A percentile compares a stretch with the other conserved stretches of the same genome.
Evolutionary conservation across 2,888 invertebrate genomes (phyloP).

Genomic region (Nephrotoma appendiculata): DNA sequence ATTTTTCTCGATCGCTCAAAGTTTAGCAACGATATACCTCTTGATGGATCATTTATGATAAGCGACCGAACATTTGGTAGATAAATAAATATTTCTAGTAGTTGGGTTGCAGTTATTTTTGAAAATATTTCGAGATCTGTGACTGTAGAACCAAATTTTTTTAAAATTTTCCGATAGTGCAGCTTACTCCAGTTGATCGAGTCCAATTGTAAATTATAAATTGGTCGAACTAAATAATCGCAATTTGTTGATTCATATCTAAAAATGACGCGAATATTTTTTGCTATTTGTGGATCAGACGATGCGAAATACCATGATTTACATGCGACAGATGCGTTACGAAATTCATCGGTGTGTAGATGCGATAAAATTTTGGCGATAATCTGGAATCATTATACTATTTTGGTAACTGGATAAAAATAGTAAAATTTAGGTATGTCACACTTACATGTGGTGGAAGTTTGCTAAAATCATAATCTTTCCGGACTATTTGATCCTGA

Average conservation of each 20-base stretch:
- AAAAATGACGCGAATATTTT: neutral
- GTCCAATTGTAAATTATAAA: neutral
- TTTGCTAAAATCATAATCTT: neutral
- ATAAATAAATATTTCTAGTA: neutral
- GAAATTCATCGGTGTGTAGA: neutral
- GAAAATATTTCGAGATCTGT: neutral
- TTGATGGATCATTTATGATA: neutral
- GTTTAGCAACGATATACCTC: neutral
- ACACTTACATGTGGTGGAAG: neutral
- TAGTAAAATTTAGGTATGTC: neutral
- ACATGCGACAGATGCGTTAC: neutral
- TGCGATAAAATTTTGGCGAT: neutral
- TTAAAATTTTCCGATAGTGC: neutral
- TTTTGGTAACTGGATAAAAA: neutral
- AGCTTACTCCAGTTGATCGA: neutral
- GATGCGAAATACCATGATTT: neutral
- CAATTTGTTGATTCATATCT: neutral
- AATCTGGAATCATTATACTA: neutral
- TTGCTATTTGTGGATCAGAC: neutral
- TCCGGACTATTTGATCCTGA: neutral
- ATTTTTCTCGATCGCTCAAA: neutral
- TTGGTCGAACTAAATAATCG: neutral
- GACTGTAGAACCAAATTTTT: neutral
- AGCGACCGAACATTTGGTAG: neutral
- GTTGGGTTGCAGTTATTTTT: neutral